These are phyloP conservation scores for Myrmophylax atrothorax DNA, from an alignment of 2,113 vertebrate species.

Conservation along the genomic window DNA sequence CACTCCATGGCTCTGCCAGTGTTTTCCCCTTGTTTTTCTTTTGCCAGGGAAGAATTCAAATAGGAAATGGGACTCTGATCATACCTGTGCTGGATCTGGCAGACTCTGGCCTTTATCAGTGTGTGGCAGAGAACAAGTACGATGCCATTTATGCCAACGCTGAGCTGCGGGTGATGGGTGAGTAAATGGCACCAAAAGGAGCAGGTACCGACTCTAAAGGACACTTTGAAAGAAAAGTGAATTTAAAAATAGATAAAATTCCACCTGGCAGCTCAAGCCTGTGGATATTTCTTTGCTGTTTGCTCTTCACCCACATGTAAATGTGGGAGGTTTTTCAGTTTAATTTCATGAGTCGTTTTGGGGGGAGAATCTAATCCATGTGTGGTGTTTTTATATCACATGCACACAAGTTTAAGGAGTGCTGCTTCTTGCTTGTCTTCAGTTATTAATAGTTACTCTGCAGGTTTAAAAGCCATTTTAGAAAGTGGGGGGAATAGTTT, in stretches of 20 bases:
- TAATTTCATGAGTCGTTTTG: not conserved
- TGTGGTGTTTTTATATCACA: not conserved
- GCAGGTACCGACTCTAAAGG: not conserved
- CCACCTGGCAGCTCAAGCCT: not conserved
- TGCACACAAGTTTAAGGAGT: not conserved
- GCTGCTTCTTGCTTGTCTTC: not conserved
- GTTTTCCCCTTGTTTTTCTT: not conserved
- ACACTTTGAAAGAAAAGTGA: not conserved
- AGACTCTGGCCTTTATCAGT: slow-evolving; percentile 92
- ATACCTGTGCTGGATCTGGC: slow-evolving; percentile 80
- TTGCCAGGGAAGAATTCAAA: slow-evolving; percentile 82
- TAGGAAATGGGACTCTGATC: slow-evolving; percentile 81
- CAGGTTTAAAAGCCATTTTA: not conserved
- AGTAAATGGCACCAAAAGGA: slow-evolving; percentile 59
- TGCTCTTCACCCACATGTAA: not conserved
- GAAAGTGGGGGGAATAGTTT: not conserved
- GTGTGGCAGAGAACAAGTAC: slow-evolving; percentile 85
- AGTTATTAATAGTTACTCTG: not conserved
- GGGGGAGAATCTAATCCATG: not conserved
- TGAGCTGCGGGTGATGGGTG: slow-evolving; percentile 89
- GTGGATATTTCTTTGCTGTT: not conserved
- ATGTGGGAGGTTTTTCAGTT: not conserved
- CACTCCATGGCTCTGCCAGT: not conserved
- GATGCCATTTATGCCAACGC: slow-evolving; percentile 83
- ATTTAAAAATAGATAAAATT: not conserved